A percentile compares a stretch with the other conserved stretches of the same genome.
These are phyloP conservation scores for Meandrina meandrites DNA, from an alignment of 92 coral and sea anemone species.

Conservation along the genomic window DNA sequence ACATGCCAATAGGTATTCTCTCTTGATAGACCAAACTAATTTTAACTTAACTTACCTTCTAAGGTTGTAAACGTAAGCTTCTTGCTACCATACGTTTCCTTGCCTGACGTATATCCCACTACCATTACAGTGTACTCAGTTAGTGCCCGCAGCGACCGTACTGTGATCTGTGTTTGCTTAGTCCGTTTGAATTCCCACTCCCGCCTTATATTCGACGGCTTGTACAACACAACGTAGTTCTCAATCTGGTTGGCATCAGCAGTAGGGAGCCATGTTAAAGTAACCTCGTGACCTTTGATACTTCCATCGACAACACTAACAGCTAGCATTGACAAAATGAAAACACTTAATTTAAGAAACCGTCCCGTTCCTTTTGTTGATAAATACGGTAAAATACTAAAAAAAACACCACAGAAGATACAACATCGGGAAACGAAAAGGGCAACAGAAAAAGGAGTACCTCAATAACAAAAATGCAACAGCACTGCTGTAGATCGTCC, in stretches of 20 bases:
- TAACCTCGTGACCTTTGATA: slow-evolving; percentile 4
- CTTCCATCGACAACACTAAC: not conserved
- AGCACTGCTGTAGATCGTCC: no score
- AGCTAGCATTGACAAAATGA: not conserved
- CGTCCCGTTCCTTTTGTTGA: no score
- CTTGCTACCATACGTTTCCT: slow-evolving; percentile 7
- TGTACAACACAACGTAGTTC: slow-evolving; percentile 25
- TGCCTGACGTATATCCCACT: slow-evolving; percentile 13
- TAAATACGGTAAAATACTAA: not conserved
- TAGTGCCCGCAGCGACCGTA: not conserved
- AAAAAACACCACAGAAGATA: not conserved
- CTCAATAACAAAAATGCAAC: no score
- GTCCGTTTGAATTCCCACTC: slow-evolving; percentile 9
- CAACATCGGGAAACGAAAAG: no score
- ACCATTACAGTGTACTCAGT: not conserved
- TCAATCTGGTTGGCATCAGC: not conserved
- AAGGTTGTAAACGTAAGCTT: not conserved
- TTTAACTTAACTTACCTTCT: slow-evolving; percentile 15
- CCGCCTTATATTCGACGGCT: not conserved
- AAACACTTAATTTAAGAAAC: not conserved
- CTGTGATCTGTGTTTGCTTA: not conserved
- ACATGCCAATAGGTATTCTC: no score
- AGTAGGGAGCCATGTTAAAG: not conserved
- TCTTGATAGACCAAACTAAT: no score
- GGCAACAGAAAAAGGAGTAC: no score